Evolutionary conservation across 2,888 invertebrate species (phyloP).

Genomic region (Coenonympha glycerion): DNA sequence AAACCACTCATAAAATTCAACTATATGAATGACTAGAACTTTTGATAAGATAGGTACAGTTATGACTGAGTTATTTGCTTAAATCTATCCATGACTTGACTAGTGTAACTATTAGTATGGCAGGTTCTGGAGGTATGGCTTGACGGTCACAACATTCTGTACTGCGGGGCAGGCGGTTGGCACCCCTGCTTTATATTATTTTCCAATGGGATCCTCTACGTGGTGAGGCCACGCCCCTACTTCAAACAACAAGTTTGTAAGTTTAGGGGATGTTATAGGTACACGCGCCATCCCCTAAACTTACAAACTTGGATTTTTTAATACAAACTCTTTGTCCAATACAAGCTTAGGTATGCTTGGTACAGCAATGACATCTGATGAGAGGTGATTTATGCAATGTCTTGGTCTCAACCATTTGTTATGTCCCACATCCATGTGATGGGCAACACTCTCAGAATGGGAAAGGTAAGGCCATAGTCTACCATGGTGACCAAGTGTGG

Average conservation of each 20-base stretch:
- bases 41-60: too few relatives aligned
- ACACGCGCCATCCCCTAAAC: background rate
- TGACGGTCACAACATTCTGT: background rate
- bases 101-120: background rate
- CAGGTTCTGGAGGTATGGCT: background rate
- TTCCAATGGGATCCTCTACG: conserved; percentile 27
- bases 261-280: background rate
- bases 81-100: conserved; percentile 8
- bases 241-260: conserved; percentile 15
- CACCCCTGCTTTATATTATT: conserved; percentile 28
- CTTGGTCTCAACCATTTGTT: too few relatives aligned
- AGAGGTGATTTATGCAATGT: too few relatives aligned
- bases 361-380: too few relatives aligned
- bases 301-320: background rate
- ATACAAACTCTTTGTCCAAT: too few relatives aligned
- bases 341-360: too few relatives aligned
- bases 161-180: conserved; percentile 21
- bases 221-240: conserved; percentile 43
- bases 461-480: too few relatives aligned
- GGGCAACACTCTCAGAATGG: too few relatives aligned
- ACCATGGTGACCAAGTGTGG: too few relatives aligned
- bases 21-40: background rate
- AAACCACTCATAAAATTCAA: background rate
- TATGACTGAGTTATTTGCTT: background rate
- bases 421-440: too few relatives aligned